Conservation (phyloP, 1,140 invertebrate genomes). For the silkworm (Bombyx mori) region ASM3026992v2 NC_085113.1:7444501-7445000, state of each 20-base stretch:
- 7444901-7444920: too few species aligned
- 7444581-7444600: slow-evolving; percentile 50
- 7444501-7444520: too few species aligned
- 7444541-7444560: too few species aligned
- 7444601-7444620: slow-evolving; percentile 49
- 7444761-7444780: too few species aligned
- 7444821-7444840: too few species aligned
- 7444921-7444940: too few species aligned
- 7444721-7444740: slow-evolving; percentile 41
- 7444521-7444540: too few species aligned
- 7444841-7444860: too few species aligned
- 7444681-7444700: slow-evolving; percentile 51
- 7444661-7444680: slow-evolving; percentile 57
- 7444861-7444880: too few species aligned
- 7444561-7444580: slow-evolving; percentile 49
- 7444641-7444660: slow-evolving; percentile 50
- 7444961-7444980: neutral
- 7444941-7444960: neutral
- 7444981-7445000: slow-evolving; percentile 5
- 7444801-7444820: too few species aligned
- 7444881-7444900: too few species aligned
- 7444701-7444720: slow-evolving; percentile 57
- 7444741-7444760: slow-evolving; percentile 2
- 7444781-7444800: too few species aligned
- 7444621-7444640: slow-evolving; percentile 56